Conservation (phyloP, 2,888 invertebrate species). For the Yponomeuta evonymella region DNA sequence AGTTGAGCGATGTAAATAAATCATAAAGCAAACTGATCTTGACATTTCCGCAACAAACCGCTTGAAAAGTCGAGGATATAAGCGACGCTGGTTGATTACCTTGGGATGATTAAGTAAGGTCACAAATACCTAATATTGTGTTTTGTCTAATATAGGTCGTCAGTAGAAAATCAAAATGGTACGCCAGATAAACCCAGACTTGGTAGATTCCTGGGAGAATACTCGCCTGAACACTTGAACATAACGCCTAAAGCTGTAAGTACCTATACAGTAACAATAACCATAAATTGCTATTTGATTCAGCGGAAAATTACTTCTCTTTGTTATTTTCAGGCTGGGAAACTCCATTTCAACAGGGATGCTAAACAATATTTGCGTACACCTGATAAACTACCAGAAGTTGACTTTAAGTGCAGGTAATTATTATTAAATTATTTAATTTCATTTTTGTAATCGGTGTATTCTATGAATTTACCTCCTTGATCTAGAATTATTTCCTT, state of each 20-base stretch:
- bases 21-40: conserved; percentile 51
- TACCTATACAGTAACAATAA: neutral
- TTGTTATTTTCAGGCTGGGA: conserved; percentile 36
- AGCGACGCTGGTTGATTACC: neutral
- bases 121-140: neutral
- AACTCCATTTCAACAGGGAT: conserved; percentile 41
- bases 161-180: conserved; percentile 36
- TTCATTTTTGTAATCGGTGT: conserved; percentile 3
- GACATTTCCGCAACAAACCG: conserved; percentile 36
- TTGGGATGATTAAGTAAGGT: neutral
- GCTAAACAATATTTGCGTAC: conserved; percentile 46
- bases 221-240: conserved; percentile 70
- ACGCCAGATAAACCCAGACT: conserved; percentile 61
- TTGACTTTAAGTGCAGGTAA: conserved; percentile 58
- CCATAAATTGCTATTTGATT: neutral
- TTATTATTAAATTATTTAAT: neutral
- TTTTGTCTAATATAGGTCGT: conserved; percentile 33
- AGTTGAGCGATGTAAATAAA: conserved; percentile 72
- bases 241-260: conserved; percentile 61
- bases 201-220: conserved; percentile 61
- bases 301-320: neutral
- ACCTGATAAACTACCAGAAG: conserved; percentile 44
- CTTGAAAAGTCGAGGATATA: neutral
- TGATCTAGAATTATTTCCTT: no score
- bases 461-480: no score